phyloP scores from a whole-genome alignment of 1,140 invertebrate genomes.

The Drosophila tsacasi region DNA sequence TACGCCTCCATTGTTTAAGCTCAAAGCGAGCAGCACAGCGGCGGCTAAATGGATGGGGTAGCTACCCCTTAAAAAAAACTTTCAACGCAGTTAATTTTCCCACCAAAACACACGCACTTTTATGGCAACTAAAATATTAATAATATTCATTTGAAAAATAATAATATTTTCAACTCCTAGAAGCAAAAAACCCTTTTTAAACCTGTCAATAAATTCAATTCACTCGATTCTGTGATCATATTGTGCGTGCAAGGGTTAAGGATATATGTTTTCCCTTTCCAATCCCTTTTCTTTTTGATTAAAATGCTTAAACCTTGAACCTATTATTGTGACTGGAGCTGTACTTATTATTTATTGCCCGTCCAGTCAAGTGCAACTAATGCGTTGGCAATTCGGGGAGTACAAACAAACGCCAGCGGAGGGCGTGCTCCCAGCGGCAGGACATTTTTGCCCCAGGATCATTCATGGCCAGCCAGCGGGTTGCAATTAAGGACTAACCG shows the following conservation, averaged over 20 bases:
- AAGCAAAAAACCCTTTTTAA: not conserved
- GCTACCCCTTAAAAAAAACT: not conserved
- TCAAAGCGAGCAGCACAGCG: conserved; percentile 15
- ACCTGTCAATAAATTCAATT: not conserved
- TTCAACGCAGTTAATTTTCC: not conserved
- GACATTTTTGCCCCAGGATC: conserved; percentile 59
- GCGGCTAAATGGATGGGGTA: conserved; percentile 6
- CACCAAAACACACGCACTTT: not conserved
- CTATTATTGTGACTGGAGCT: conserved; percentile 24
- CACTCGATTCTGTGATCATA: not conserved
- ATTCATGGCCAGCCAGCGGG: conserved; percentile 74
- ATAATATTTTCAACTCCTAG: too few relatives aligned
- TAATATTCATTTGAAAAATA: too few relatives aligned
- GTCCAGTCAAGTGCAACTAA: conserved; percentile 65
- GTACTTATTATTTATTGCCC: conserved; percentile 9
- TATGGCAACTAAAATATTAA: not conserved
- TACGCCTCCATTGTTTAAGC: conserved; percentile 64
- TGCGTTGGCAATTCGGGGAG: conserved; percentile 46
- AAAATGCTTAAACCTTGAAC: not conserved
- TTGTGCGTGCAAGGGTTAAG: not conserved
- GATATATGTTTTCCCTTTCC: not conserved
- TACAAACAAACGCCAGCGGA: conserved; percentile 74
- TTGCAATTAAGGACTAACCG: conserved; percentile 78
- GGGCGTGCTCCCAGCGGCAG: conserved; percentile 79
- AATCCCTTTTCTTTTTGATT: not conserved